phyloP scores from a whole-genome alignment of 2,888 invertebrate genomes.

The Drosophila parthenogenetica region DNA sequence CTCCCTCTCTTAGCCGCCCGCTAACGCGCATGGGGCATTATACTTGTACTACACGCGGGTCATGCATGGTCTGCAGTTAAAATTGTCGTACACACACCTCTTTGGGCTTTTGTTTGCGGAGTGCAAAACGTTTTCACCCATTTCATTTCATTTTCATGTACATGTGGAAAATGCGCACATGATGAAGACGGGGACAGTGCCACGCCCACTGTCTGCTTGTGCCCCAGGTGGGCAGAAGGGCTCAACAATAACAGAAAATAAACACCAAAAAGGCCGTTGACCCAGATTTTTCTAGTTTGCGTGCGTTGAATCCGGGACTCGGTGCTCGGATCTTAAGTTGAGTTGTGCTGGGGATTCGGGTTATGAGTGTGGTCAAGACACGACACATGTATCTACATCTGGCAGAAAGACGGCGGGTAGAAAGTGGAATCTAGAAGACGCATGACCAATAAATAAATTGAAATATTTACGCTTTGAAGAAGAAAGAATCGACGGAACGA shows the following conservation, averaged over 20 bases:
- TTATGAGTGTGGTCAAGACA: constrained; percentile 60
- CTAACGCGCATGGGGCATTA: constrained; percentile 13
- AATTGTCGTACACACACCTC: constrained; percentile 71
- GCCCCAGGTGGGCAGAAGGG: constrained; percentile 48
- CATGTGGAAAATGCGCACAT: constrained; percentile 62
- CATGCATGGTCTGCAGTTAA: constrained; percentile 73
- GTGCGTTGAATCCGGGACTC: constrained; percentile 49
- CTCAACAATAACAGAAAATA: constrained; percentile 46
- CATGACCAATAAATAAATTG: constrained; percentile 77
- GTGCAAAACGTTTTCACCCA: constrained; percentile 73
- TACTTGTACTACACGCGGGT: constrained; percentile 55
- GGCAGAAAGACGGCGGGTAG: constrained; percentile 51
- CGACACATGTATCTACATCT: constrained; percentile 68
- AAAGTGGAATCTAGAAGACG: constrained; percentile 64
- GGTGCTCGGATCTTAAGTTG: constrained; percentile 18
- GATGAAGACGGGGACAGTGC: constrained; percentile 35
- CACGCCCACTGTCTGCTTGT: constrained; percentile 59
- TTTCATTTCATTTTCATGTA: constrained; percentile 68
- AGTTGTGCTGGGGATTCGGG: constrained; percentile 25
- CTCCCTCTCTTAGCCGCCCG: constrained; percentile 6
- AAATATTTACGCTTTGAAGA: constrained; percentile 74
- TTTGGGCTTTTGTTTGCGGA: constrained; percentile 54
- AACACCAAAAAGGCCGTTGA: constrained; percentile 64
- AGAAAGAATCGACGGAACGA: constrained; percentile 50
- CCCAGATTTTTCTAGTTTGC: constrained; percentile 65